Conservation (phyloP, 2,888 invertebrate genomes). For the Pseudoips prasinana region DNA sequence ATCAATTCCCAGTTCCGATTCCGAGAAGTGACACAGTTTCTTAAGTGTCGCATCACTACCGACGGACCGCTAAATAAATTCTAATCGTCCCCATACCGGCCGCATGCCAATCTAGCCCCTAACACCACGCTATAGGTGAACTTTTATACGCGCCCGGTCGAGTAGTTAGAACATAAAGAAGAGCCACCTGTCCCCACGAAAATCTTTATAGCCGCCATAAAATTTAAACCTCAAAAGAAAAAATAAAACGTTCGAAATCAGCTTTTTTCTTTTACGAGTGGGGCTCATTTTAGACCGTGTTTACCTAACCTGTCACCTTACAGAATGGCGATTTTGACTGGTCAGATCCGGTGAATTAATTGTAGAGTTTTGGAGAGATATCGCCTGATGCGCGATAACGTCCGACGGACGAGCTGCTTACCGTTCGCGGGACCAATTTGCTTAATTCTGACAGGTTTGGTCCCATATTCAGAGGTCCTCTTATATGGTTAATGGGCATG, state of each 20-base stretch:
- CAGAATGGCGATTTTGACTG: conserved; percentile 80
- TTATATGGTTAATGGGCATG: conserved; percentile 52
- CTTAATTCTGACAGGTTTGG: conserved; percentile 61
- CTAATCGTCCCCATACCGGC: conserved; percentile 52
- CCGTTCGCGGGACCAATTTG: conserved; percentile 61
- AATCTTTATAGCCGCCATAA: conserved; percentile 80
- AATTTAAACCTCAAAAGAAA: conserved; percentile 78
- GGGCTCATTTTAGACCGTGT: conserved; percentile 76
- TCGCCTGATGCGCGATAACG: conserved; percentile 72
- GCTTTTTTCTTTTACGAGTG: conserved; percentile 69
- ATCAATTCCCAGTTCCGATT: conserved; percentile 80
- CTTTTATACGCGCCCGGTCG: conserved; percentile 50
- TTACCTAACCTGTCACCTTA: conserved; percentile 81
- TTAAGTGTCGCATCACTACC: conserved; percentile 81
- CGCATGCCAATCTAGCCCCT: conserved; percentile 70
- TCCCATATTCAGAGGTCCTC: conserved; percentile 45
- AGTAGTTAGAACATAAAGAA: conserved; percentile 77
- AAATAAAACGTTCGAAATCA: conserved; percentile 67
- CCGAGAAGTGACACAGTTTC: conserved; percentile 80
- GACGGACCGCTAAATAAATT: conserved; percentile 78
- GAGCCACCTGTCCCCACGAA: conserved; percentile 81
- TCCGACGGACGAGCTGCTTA: conserved; percentile 52
- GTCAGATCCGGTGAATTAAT: conserved; percentile 72
- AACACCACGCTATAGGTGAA: conserved; percentile 56
- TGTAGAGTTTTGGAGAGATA: conserved; percentile 73